Evolutionary conservation across 2,113 vertebrate species (phyloP).

Genomic region (Mionectes macconnelli): DNA sequence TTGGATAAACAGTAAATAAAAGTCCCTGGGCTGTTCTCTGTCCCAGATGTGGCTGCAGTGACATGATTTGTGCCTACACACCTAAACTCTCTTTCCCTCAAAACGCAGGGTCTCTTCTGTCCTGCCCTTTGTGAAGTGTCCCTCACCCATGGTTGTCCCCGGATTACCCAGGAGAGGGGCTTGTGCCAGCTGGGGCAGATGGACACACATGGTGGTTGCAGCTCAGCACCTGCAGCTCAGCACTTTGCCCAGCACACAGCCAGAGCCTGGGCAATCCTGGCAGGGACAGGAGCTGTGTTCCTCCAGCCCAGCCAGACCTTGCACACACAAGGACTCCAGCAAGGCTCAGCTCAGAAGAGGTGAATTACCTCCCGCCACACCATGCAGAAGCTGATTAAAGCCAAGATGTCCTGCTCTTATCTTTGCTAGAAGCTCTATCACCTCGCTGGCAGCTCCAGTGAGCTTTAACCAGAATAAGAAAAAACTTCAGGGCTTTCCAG

Average conservation of each 20-base stretch:
- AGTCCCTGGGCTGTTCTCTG: background rate
- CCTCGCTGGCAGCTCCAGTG: background rate
- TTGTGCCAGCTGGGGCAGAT: background rate
- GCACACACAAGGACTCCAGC: fast-evolving
- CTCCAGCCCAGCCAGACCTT: background rate
- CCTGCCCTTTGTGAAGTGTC: fast-evolving
- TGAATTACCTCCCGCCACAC: background rate
- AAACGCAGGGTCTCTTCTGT: background rate
- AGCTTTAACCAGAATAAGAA: background rate
- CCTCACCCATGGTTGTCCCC: fast-evolving
- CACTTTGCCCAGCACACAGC: background rate
- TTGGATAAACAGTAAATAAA: background rate
- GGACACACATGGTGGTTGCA: background rate
- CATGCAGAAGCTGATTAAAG: background rate
- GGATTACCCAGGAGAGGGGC: background rate
- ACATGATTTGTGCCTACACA: background rate
- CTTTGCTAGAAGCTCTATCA: background rate
- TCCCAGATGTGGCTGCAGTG: background rate
- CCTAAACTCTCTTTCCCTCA: background rate
- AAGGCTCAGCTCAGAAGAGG: background rate
- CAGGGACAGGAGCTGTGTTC: background rate
- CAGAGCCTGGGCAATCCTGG: background rate
- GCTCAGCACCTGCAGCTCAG: background rate
- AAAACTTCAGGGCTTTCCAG: background rate
- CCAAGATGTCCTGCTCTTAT: background rate